A percentile compares a stretch with the other conserved stretches of the same genome.
phyloP scores from a whole-genome alignment of 2,888 invertebrate genomes.

The Apamea crenata region DNA sequence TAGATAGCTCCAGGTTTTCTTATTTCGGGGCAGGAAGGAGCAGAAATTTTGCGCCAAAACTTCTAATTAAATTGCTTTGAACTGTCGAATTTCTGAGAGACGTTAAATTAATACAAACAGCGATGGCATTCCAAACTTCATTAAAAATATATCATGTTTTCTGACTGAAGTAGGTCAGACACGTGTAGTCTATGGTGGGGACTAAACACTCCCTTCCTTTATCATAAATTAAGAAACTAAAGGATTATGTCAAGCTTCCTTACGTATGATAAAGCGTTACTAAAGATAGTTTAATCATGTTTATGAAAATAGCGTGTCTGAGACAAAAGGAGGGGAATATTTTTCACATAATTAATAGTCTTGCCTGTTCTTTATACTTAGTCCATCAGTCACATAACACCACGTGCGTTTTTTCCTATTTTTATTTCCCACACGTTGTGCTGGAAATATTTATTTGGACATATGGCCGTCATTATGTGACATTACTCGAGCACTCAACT shows the following conservation, averaged over 20 bases:
- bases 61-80: constrained; percentile 46
- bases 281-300: neutral
- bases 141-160: constrained; percentile 23
- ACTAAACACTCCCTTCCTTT: constrained; percentile 34
- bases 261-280: constrained; percentile 7
- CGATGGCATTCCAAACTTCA: constrained; percentile 14
- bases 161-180: constrained; percentile 59
- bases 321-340: constrained; percentile 1
- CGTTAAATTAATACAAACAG: constrained; percentile 22
- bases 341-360: constrained; percentile 25
- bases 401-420: constrained; percentile 65
- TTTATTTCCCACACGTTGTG: constrained; percentile 70
- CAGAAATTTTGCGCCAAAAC: constrained; percentile 18
- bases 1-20: constrained; percentile 25
- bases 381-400: constrained; percentile 39
- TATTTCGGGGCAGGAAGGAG: constrained; percentile 11
- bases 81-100: constrained; percentile 38
- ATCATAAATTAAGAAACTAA: constrained; percentile 44
- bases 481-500: constrained; percentile 67
- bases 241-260: constrained; percentile 33
- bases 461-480: constrained; percentile 66
- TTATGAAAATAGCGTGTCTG: neutral
- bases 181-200: constrained; percentile 54
- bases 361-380: constrained; percentile 13
- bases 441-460: constrained; percentile 57